These are phyloP conservation scores for Drosophila subquinaria DNA, from an alignment of 2,888 invertebrate genomes.

Conservation along the genomic window DNA sequence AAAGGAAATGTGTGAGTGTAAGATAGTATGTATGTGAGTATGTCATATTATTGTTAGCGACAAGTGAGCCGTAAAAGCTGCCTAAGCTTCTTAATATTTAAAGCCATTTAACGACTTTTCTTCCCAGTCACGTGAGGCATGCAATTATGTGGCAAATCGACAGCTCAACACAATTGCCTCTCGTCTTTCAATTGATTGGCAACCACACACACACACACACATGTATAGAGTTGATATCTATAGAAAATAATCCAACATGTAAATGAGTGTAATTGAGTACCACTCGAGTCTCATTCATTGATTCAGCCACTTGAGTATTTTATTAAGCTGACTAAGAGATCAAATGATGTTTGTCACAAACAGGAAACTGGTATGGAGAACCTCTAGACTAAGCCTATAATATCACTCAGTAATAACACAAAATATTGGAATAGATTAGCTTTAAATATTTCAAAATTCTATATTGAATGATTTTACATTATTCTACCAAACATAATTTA, in stretches of 20 bases:
- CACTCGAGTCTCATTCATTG: conserved; percentile 47
- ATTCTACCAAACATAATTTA: too few species aligned
- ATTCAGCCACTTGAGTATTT: conserved; percentile 46
- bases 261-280: conserved; percentile 36
- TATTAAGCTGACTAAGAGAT: conserved; percentile 36
- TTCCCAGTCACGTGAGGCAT: conserved; percentile 4
- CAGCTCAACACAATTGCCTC: conserved; percentile 11
- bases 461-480: too few species aligned
- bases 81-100: conserved; percentile 65
- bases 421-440: too few species aligned
- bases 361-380: neutral
- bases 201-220: conserved; percentile 8
- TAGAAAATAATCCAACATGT: conserved; percentile 24
- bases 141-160: conserved; percentile 42
- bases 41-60: conserved; percentile 58
- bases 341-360: neutral
- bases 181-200: conserved; percentile 27
- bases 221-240: neutral
- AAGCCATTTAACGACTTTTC: conserved; percentile 44
- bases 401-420: too few species aligned
- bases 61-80: conserved; percentile 62
- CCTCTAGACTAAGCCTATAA: too few species aligned
- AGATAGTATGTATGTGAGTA: neutral
- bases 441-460: too few species aligned
- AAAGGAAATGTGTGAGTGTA: neutral